These are phyloP conservation scores for Melolontha melolontha DNA, from an alignment of 2,888 invertebrate genomes.

Conservation along the genomic window DNA sequence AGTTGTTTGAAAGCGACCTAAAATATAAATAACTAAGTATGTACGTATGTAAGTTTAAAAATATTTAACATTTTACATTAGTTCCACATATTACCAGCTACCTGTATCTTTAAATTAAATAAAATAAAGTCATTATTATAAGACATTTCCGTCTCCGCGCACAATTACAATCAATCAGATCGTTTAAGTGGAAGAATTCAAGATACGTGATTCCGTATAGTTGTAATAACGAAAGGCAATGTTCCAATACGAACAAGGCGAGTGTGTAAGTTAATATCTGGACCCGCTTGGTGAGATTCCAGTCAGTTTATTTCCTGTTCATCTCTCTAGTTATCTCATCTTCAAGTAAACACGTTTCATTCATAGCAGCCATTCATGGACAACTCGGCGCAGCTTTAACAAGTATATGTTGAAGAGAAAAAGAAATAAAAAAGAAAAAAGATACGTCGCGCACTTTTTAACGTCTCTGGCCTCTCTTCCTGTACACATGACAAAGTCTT, in stretches of 20 bases:
- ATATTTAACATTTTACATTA: not conserved
- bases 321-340: conserved; percentile 52
- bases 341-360: conserved; percentile 53
- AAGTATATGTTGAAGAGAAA: conserved; percentile 27
- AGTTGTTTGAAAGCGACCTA: too few relatives aligned
- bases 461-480: conserved; percentile 21
- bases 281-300: conserved; percentile 50
- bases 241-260: conserved; percentile 39
- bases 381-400: conserved; percentile 40
- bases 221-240: conserved; percentile 36
- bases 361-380: conserved; percentile 54
- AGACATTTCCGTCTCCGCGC: not conserved
- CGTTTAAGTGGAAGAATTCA: conserved; percentile 9
- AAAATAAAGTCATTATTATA: conserved; percentile 13
- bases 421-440: conserved; percentile 25
- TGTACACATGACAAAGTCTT: conserved; percentile 35
- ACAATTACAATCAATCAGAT: conserved; percentile 27
- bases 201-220: conserved; percentile 25
- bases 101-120: conserved; percentile 10
- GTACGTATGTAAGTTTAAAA: too few relatives aligned
- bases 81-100: not conserved
- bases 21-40: too few relatives aligned
- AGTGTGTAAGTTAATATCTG: conserved; percentile 45
- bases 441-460: conserved; percentile 28
- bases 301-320: conserved; percentile 54